A percentile compares a stretch with the other conserved stretches of the same genome.
phyloP scores from a whole-genome alignment of 2,113 vertebrate species.

The Sphaerodactylus townsendi region DNA sequence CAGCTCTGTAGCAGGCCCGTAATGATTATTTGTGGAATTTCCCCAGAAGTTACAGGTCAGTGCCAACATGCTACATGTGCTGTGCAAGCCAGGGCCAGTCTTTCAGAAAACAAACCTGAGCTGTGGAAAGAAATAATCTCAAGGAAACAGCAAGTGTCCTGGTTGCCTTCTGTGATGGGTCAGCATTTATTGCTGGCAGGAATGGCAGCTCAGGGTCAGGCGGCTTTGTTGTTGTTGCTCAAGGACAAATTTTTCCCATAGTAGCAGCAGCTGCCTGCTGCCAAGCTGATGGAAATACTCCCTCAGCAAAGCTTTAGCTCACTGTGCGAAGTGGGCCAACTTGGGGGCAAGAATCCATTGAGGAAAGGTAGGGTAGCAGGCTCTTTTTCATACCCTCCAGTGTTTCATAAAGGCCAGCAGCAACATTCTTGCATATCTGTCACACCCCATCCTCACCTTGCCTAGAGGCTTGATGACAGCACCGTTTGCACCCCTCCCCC shows the following conservation, averaged over 20 bases:
- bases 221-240: not conserved
- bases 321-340: not conserved
- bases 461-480: not conserved
- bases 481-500: not conserved
- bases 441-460: not conserved
- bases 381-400: not conserved
- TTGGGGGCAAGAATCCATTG: not conserved
- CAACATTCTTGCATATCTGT: no score
- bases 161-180: slow-evolving; percentile 12
- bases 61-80: not conserved
- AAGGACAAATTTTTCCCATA: not conserved
- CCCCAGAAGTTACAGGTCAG: not conserved
- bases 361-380: not conserved
- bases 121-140: slow-evolving; percentile 21
- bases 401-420: not conserved
- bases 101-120: slow-evolving; percentile 14
- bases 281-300: not conserved
- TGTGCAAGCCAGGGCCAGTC: not conserved
- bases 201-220: not conserved
- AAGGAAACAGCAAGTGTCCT: slow-evolving; percentile 23
- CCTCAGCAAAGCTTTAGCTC: not conserved
- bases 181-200: not conserved
- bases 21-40: not conserved
- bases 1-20: not conserved
- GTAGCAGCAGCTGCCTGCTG: not conserved